A percentile compares a stretch with the other conserved stretches of the same genome.
phyloP scores from a whole-genome alignment of 2,797 vertebrate genomes.

The Botia almorhae region DNA sequence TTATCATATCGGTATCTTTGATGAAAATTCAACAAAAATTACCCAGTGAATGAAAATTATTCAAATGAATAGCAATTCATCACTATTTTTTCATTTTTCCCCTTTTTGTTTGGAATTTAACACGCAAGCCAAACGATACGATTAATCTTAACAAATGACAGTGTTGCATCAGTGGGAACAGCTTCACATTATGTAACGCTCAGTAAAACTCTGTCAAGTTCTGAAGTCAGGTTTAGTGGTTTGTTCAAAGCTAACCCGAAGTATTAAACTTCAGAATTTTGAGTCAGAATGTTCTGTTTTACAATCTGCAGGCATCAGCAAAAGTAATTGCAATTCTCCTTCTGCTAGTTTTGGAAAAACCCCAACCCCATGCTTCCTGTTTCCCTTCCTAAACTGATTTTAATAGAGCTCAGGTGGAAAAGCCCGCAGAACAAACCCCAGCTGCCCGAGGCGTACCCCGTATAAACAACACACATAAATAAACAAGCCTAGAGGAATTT shows the following conservation, averaged over 20 bases:
- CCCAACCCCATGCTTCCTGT: conserved; percentile 7
- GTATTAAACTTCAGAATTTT: too few relatives aligned
- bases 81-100: background rate
- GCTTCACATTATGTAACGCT: too few relatives aligned
- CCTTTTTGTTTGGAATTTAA: background rate
- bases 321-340: background rate
- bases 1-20: background rate
- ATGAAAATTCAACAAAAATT: too few relatives aligned
- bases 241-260: too few relatives aligned
- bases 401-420: conserved; percentile 6
- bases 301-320: too few relatives aligned
- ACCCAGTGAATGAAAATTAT: background rate
- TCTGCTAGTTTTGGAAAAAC: conserved; percentile 14
- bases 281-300: too few relatives aligned
- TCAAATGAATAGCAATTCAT: background rate
- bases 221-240: too few relatives aligned
- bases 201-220: too few relatives aligned
- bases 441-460: background rate
- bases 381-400: conserved; percentile 11
- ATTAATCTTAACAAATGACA: too few relatives aligned
- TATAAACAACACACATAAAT: conserved; percentile 44
- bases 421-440: background rate
- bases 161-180: too few relatives aligned
- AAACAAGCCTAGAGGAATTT: conserved; percentile 49
- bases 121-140: too few relatives aligned